Conservation (phyloP, 2,797 vertebrate species). For the Tadarida brasiliensis region DNA sequence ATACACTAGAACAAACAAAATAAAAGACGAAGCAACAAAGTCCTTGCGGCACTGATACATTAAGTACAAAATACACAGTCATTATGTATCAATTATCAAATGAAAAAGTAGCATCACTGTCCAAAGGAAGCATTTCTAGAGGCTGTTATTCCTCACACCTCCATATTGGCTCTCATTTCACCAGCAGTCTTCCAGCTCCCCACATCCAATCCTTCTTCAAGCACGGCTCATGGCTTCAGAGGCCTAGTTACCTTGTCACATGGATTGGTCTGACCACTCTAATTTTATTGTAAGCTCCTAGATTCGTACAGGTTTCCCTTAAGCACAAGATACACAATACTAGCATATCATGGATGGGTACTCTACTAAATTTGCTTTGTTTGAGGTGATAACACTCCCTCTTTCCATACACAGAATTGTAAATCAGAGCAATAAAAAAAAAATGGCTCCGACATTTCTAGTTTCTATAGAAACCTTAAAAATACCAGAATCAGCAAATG, state of each 20-base stretch:
- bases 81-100: conserved; percentile 55
- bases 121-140: conserved; percentile 56
- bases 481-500: conserved; percentile 71
- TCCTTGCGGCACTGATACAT: background rate
- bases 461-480: conserved; percentile 77
- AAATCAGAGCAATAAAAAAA: conserved; percentile 48
- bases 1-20: conserved; percentile 34
- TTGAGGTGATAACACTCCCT: conserved; percentile 30
- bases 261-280: conserved; percentile 10
- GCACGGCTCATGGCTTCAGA: conserved; percentile 48
- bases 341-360: background rate
- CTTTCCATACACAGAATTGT: conserved; percentile 64
- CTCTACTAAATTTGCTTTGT: conserved; percentile 58
- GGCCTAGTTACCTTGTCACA: conserved; percentile 51
- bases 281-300: conserved; percentile 36
- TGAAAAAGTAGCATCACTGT: conserved; percentile 53
- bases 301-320: conserved; percentile 46
- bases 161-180: conserved; percentile 48
- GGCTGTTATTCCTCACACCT: conserved; percentile 50
- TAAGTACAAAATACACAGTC: conserved; percentile 30
- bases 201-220: conserved; percentile 23
- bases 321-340: conserved; percentile 38
- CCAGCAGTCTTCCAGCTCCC: conserved; percentile 41
- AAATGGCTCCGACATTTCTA: conserved; percentile 58
- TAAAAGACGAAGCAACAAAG: conserved; percentile 40